Base-by-base conservation (phyloP, 1,140 invertebrate genomes). In the Papilio polyxenes region DNA sequence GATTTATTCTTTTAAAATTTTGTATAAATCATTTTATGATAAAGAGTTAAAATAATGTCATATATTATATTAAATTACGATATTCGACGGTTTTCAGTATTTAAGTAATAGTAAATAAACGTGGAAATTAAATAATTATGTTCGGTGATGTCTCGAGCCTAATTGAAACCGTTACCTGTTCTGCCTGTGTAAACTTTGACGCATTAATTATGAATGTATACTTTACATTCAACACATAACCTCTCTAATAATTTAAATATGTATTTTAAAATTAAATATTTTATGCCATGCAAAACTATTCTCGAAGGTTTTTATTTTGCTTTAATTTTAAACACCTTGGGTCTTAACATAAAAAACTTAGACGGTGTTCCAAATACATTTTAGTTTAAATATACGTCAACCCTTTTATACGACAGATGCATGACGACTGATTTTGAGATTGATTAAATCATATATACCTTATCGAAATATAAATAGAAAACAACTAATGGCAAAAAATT, bases 91-190 rank as follows among this genome's bases (percentile, higher is more conserved):
- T 23, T 31, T 31, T 37, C 31, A 37, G 23, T 69, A 69, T 69
- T 69, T 69, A 31, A 31, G 37, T 69, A 37, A 69, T 69, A 37
- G 13, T 13, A 69, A 69, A 69, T 13, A 69, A 69, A 69, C 62
- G 62, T 69, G 15, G 62, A 69, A 69, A 69, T 69, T 69, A 69
- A 69, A 69, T 69, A 69, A 69, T 69, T 69, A 69, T 69, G 23
- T 69, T 69, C 37, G 23, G 20, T 31, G 62, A 69, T 69, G 62
- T 23, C 62, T 69, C 62, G 62, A 69, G 62, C 62, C 23, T 69
- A 69, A 69, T 69, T 69, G 62, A 69, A 69, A 69, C 62, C 62
- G 20, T 69, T 69, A 69, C 37, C 62, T 37, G 23, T 37, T 23
- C 62, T 69, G 62, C 62, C 23, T 69, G 62, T 69, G 62, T 69